Conservation (phyloP, 2,797 vertebrate genomes). For the Anas bernieri region DNA sequence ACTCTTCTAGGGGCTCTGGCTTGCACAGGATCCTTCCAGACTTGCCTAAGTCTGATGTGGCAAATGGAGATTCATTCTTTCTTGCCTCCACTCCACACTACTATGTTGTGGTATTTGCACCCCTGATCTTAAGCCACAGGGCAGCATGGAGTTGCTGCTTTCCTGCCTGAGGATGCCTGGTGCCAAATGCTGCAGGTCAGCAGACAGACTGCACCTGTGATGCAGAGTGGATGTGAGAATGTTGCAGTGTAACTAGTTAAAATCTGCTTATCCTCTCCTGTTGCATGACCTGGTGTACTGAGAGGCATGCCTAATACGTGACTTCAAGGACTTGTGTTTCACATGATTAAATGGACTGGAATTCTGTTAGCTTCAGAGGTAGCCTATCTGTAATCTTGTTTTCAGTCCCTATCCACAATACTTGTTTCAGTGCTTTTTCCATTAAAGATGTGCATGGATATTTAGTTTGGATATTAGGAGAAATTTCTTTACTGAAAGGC, state of each 20-base stretch:
- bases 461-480: too few species aligned
- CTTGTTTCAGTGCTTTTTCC: neutral
- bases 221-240: neutral
- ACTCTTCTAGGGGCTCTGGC: neutral
- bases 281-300: neutral
- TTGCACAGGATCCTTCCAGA: neutral
- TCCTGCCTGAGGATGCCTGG: neutral
- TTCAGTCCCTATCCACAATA: fast-evolving
- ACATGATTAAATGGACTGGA: neutral
- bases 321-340: neutral
- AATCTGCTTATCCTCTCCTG: neutral
- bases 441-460: neutral
- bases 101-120: neutral
- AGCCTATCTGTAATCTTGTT: neutral
- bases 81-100: neutral
- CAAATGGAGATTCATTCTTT: neutral
- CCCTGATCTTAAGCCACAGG: neutral
- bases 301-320: neutral
- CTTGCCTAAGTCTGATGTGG: neutral
- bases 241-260: neutral
- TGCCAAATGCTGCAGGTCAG: neutral
- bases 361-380: neutral
- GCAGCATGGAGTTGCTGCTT: neutral
- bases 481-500: too few species aligned
- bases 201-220: neutral